These are phyloP conservation scores for Trachelus tabidus DNA, from an alignment of 2,888 invertebrate genomes.

Conservation along the genomic window DNA sequence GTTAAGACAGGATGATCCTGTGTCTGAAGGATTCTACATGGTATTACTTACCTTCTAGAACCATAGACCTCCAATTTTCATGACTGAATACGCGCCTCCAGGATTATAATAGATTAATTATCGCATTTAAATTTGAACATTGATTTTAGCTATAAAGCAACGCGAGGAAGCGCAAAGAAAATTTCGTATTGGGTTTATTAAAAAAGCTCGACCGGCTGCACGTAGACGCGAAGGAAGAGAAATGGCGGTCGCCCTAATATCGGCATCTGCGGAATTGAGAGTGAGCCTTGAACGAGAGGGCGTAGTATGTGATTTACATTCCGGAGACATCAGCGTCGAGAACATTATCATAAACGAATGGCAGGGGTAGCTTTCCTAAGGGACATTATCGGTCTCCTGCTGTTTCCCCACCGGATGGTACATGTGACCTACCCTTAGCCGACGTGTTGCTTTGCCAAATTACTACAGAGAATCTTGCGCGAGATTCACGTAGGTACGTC, in stretches of 20 bases:
- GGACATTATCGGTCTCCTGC: slow-evolving; percentile 52
- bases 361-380: slow-evolving; percentile 34
- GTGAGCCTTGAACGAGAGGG: background rate
- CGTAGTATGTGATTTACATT: slow-evolving; percentile 45
- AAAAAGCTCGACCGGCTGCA: background rate
- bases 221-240: background rate
- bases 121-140: background rate
- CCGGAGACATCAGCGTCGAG: slow-evolving; percentile 38
- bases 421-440: background rate
- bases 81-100: background rate
- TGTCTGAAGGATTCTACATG: slow-evolving; percentile 30
- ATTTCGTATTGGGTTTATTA: background rate
- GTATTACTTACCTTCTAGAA: background rate
- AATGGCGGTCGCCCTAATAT: slow-evolving; percentile 12
- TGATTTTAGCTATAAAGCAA: background rate
- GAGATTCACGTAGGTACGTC: background rate
- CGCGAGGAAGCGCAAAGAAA: background rate
- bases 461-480: background rate
- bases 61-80: background rate
- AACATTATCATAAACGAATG: slow-evolving; percentile 51
- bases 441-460: background rate
- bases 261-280: slow-evolving; percentile 22
- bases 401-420: slow-evolving; percentile 31
- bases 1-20: slow-evolving; percentile 28
- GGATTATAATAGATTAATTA: background rate